phyloP scores from a whole-genome alignment of 2,113 vertebrate genomes.

The Pterocles orientalis region DNA sequence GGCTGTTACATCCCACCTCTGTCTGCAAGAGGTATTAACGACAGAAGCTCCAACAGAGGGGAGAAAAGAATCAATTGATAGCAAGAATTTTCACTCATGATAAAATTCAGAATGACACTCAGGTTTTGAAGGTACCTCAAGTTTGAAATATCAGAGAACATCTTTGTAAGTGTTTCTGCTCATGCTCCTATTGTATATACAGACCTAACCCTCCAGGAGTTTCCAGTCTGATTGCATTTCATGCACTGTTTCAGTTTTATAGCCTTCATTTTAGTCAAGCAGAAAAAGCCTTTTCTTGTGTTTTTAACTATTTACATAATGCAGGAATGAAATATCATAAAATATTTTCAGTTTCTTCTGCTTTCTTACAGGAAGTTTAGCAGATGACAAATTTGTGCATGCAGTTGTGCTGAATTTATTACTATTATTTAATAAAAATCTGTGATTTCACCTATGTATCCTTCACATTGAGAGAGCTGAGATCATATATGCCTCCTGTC shows the following conservation, averaged over 20 bases:
- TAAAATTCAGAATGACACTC: neutral
- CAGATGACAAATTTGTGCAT: neutral
- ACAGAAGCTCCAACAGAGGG: neutral
- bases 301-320: neutral
- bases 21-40: slow-evolving; percentile 36
- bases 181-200: neutral
- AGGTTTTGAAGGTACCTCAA: neutral
- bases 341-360: neutral
- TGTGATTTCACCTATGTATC: neutral
- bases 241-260: slow-evolving; percentile 5
- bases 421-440: neutral
- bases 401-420: neutral
- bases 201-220: neutral
- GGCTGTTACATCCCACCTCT: neutral
- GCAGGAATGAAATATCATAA: neutral
- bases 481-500: neutral
- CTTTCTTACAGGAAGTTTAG: neutral
- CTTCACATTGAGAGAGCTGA: neutral
- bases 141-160: neutral
- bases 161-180: neutral
- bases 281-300: neutral
- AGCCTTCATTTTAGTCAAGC: neutral
- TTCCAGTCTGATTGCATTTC: slow-evolving; percentile 33
- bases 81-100: neutral
- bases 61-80: neutral